These are phyloP conservation scores for Cenopis cana DNA, from an alignment of 2,888 invertebrate genomes.

Conservation along the genomic window DNA sequence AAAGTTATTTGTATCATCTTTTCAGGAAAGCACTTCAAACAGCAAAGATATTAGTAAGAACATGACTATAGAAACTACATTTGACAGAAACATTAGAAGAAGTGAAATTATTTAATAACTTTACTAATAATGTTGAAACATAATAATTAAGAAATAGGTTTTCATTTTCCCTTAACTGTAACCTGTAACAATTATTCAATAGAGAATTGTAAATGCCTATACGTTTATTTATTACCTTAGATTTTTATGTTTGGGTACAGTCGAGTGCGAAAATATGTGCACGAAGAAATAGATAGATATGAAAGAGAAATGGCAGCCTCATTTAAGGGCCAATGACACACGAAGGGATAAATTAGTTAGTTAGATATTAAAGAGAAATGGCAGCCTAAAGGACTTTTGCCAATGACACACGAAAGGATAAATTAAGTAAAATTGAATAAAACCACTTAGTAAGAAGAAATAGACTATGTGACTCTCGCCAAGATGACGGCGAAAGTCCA, in stretches of 20 bases:
- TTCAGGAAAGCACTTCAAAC: conserved; percentile 68
- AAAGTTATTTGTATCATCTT: conserved; percentile 45
- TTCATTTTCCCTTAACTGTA: neutral
- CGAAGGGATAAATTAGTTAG: too few relatives aligned
- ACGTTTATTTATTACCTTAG: neutral
- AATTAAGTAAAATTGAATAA: too few relatives aligned
- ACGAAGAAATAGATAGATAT: too few relatives aligned
- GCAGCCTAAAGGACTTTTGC: too few relatives aligned
- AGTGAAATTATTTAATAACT: conserved; percentile 69
- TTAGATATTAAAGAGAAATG: too few relatives aligned
- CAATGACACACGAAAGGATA: too few relatives aligned
- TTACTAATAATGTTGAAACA: conserved; percentile 39
- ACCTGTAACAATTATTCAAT: conserved; percentile 1
- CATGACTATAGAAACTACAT: conserved; percentile 78
- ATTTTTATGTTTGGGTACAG: neutral
- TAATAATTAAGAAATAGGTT: conserved; percentile 13
- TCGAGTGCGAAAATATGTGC: too few relatives aligned
- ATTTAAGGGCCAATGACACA: too few relatives aligned
- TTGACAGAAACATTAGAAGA: conserved; percentile 77
- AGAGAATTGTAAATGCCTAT: neutral
- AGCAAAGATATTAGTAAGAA: conserved; percentile 76
- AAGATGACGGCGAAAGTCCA: too few relatives aligned
- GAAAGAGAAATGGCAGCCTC: too few relatives aligned
- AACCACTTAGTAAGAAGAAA: too few relatives aligned
- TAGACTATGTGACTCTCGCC: too few relatives aligned